Percentiles rank a stretch among this genome's conserved stretches.
These are phyloP conservation scores for Callocephalon fimbriatum DNA, from an alignment of 2,113 vertebrate genomes.

Conservation along the genomic window DNA sequence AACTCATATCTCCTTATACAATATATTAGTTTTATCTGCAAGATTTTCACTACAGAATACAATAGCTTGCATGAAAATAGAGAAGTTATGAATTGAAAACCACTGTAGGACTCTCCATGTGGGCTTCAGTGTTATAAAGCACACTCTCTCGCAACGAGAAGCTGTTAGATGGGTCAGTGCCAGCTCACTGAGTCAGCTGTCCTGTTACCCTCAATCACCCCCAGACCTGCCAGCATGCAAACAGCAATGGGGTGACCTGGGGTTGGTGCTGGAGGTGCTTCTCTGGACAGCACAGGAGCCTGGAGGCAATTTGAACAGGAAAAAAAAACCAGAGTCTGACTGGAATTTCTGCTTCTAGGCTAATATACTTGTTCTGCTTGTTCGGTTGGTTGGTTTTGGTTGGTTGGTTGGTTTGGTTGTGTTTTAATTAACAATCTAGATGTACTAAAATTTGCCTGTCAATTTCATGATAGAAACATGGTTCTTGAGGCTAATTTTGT, in stretches of 20 bases:
- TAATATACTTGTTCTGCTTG: background rate
- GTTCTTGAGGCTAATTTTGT: background rate
- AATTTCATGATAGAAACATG: rapidly evolving
- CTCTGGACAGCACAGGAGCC: background rate
- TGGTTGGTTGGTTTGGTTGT: background rate
- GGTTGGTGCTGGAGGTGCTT: rapidly evolving
- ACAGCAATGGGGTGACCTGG: background rate
- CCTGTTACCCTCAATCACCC: background rate
- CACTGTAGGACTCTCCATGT: background rate
- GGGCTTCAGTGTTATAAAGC: background rate
- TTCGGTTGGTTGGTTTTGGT: background rate
- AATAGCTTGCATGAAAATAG: background rate
- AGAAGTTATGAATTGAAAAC: background rate
- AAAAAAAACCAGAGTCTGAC: background rate
- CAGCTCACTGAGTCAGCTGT: no score
- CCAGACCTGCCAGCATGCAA: background rate
- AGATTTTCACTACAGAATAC: background rate
- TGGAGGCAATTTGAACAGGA: background rate
- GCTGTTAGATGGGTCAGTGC: background rate
- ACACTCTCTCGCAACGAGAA: rapidly evolving
- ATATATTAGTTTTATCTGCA: background rate
- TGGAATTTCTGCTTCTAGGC: background rate
- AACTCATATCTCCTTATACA: background rate
- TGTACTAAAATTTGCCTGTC: background rate
- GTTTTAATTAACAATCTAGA: background rate